Conservation (phyloP, 2,797 vertebrate genomes). For the Moxostoma hubbsi region DNA sequence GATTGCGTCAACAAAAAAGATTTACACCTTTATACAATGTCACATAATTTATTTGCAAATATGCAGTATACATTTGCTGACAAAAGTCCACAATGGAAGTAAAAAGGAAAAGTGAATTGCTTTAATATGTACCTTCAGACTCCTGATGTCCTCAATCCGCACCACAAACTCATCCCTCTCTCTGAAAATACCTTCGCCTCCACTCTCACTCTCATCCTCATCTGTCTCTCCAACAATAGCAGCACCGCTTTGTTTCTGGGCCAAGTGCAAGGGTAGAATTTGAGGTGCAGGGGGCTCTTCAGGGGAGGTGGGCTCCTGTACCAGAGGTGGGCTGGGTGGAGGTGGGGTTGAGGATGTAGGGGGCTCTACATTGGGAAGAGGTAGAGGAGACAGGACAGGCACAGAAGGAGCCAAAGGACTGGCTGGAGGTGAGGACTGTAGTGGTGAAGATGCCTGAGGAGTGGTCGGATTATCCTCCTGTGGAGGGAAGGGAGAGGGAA, state of each 20-base stretch:
- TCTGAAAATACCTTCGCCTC: conserved; percentile 92
- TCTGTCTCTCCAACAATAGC: conserved; percentile 91
- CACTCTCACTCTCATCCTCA: conserved; percentile 90
- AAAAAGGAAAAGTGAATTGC: not conserved
- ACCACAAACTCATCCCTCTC: conserved; percentile 94
- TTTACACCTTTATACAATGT: conserved; percentile 21
- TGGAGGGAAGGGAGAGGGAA: conserved; percentile 71
- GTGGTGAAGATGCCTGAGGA: conserved; percentile 49
- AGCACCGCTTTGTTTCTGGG: conserved; percentile 89
- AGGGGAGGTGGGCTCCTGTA: conserved; percentile 74
- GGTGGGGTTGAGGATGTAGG: conserved; percentile 77
- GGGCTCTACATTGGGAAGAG: conserved; percentile 62
- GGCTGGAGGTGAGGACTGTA: conserved; percentile 59
- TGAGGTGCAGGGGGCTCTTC: conserved; percentile 83
- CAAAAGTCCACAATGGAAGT: not conserved
- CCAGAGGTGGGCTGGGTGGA: conserved; percentile 59
- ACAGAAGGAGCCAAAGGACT: conserved; percentile 57
- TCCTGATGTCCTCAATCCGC: conserved; percentile 88
- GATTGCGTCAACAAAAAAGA: not conserved
- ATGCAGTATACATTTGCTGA: not conserved
- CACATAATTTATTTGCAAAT: not conserved
- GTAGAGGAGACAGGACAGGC: conserved; percentile 65
- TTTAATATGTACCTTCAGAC: conserved; percentile 81
- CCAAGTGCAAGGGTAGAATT: conserved; percentile 85
- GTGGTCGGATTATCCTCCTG: conserved; percentile 63